Conservation (phyloP, 1,140 invertebrate species). For the Pogonomyrmex californicus region DNA sequence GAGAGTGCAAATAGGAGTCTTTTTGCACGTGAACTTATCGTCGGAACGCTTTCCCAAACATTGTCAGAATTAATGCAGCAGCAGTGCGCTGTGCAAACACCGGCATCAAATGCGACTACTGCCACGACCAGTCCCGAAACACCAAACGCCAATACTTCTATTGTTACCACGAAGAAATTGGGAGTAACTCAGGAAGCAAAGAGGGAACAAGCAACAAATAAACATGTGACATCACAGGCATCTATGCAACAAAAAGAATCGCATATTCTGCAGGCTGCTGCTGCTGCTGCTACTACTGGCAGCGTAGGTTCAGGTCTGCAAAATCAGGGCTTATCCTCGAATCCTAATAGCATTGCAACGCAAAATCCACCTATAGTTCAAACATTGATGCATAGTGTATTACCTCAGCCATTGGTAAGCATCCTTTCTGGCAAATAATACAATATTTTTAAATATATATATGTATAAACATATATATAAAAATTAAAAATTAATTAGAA, state of each 20-base stretch:
- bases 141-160: conserved; percentile 76
- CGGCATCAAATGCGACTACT: conserved; percentile 79
- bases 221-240: conserved; percentile 75
- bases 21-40: conserved; percentile 91
- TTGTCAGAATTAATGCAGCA: conserved; percentile 84
- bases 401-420: conserved; percentile 85
- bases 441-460: not conserved
- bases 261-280: conserved; percentile 74
- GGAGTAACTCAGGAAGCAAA: conserved; percentile 81
- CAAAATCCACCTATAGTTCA: conserved; percentile 84
- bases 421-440: conserved; percentile 16
- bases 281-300: conserved; percentile 72
- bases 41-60: conserved; percentile 88
- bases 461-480: not conserved
- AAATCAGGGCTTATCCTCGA: conserved; percentile 81
- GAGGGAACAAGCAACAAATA: conserved; percentile 78
- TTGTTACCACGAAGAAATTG: conserved; percentile 79
- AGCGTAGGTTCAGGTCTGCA: conserved; percentile 73
- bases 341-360: conserved; percentile 82
- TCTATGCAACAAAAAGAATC: conserved; percentile 69
- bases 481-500: no score
- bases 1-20: conserved; percentile 90
- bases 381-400: conserved; percentile 85
- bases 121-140: conserved; percentile 83
- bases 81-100: conserved; percentile 77